These are phyloP conservation scores for Elmis aenea DNA, from an alignment of 2,888 invertebrate species.

Conservation along the genomic window DNA sequence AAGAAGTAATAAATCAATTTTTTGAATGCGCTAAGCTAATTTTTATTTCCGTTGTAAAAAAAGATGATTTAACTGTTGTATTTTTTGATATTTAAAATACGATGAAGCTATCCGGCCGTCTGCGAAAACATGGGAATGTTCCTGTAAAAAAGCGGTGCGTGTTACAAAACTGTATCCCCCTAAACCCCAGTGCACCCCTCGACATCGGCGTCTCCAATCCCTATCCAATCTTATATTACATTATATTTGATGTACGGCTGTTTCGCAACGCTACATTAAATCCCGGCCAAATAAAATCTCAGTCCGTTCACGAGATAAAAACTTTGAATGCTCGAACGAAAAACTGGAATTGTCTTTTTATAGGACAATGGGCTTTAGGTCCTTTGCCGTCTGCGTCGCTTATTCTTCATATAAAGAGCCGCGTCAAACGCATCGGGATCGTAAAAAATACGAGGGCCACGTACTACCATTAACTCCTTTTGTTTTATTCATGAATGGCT, in stretches of 20 bases:
- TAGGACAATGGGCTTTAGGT: constrained; percentile 13
- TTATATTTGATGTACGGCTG: constrained; percentile 20
- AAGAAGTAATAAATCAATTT: no score
- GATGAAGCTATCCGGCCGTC: no score
- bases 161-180: no score
- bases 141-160: no score
- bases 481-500: constrained; percentile 15
- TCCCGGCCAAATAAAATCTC: constrained; percentile 17
- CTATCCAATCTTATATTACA: no score
- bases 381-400: constrained; percentile 12
- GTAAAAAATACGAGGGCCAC: constrained; percentile 11
- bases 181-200: no score
- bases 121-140: no score
- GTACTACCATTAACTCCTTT: constrained; percentile 10
- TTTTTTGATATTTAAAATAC: no score
- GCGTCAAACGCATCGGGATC: constrained; percentile 11
- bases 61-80: no score
- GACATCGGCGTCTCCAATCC: no score
- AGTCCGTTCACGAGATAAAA: constrained; percentile 19
- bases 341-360: constrained; percentile 21
- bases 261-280: constrained; percentile 20
- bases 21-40: no score
- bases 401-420: constrained; percentile 15
- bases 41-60: no score
- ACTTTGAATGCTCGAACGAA: constrained; percentile 16